A percentile compares a stretch with the other conserved stretches of the same genome.
These are phyloP conservation scores for Galbula dea DNA, from an alignment of 2,113 vertebrate species.

Conservation along the genomic window DNA sequence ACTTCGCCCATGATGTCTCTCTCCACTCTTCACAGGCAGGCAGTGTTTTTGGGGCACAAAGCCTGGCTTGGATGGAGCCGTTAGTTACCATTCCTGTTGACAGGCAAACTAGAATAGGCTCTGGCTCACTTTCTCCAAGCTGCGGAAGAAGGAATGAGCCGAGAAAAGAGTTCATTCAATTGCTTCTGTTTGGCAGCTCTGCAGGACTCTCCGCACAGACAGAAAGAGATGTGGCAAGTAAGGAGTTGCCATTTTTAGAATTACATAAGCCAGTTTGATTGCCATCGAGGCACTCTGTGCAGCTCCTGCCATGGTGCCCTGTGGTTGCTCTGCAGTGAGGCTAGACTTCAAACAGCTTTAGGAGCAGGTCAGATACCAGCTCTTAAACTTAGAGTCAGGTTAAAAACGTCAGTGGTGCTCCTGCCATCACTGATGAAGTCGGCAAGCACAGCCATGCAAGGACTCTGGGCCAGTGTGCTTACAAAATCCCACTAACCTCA, in stretches of 20 bases:
- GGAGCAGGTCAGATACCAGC: background rate
- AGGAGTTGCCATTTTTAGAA: constrained; percentile 64
- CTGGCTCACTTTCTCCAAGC: constrained; percentile 60
- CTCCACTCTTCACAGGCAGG: constrained; percentile 6
- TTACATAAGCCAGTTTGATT: constrained; percentile 59
- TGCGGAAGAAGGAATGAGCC: constrained; percentile 59
- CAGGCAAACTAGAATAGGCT: constrained; percentile 67
- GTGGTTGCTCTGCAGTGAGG: background rate
- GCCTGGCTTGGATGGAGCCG: constrained; percentile 22
- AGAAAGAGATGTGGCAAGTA: constrained; percentile 59
- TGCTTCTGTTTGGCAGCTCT: constrained; percentile 65
- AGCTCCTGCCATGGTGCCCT: constrained; percentile 16
- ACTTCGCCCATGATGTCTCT: background rate
- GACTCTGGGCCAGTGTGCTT: background rate
- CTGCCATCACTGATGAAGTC: background rate
- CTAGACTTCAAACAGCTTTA: constrained; percentile 10
- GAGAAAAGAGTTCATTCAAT: constrained; percentile 65
- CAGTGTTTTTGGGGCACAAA: constrained; percentile 35
- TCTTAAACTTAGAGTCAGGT: background rate
- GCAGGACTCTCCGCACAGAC: constrained; percentile 56
- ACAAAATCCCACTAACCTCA: background rate
- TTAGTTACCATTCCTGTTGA: constrained; percentile 59
- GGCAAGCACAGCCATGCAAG: background rate
- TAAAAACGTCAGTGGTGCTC: background rate
- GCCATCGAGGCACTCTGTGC: constrained; percentile 46